These are phyloP conservation scores for Molossus alvarezi DNA, from an alignment of 2,797 vertebrate genomes.

Conservation along the genomic window DNA sequence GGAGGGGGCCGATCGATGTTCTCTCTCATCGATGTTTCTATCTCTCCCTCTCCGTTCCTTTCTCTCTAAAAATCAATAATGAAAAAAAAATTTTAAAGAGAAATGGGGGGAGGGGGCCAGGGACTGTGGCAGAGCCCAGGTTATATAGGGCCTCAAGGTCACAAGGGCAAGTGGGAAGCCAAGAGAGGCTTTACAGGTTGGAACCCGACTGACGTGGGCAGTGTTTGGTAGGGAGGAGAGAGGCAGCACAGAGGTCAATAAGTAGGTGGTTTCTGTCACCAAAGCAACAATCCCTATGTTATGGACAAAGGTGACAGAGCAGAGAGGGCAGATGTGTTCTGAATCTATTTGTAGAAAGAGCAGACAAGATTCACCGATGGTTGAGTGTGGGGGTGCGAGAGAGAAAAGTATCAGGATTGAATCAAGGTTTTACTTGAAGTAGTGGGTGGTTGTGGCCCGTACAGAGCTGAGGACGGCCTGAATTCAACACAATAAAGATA, in stretches of 20 bases:
- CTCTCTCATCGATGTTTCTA: too few species aligned
- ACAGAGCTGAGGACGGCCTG: background rate
- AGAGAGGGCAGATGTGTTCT: background rate
- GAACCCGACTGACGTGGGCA: background rate
- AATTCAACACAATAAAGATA: background rate
- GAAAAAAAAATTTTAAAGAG: too few species aligned
- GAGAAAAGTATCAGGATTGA: background rate
- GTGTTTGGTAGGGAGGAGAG: fast-evolving
- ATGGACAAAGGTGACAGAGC: background rate
- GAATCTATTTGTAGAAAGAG: background rate
- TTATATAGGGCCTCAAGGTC: background rate
- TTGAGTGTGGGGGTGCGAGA: background rate
- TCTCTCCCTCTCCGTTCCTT: too few species aligned
- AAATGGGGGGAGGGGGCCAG: background rate
- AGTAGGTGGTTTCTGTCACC: background rate
- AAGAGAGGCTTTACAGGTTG: background rate
- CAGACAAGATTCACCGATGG: too few species aligned
- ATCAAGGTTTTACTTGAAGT: background rate
- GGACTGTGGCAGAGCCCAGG: background rate
- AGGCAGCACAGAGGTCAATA: background rate
- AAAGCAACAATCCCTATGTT: background rate
- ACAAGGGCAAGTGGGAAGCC: background rate
- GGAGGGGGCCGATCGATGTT: too few species aligned
- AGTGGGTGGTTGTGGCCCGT: background rate
- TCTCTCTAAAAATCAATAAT: too few species aligned